A percentile compares a stretch with the other conserved stretches of the same genome.
These are phyloP conservation scores for Tetrapedia diversipes DNA, from an alignment of 2,888 invertebrate species.

Conservation along the genomic window DNA sequence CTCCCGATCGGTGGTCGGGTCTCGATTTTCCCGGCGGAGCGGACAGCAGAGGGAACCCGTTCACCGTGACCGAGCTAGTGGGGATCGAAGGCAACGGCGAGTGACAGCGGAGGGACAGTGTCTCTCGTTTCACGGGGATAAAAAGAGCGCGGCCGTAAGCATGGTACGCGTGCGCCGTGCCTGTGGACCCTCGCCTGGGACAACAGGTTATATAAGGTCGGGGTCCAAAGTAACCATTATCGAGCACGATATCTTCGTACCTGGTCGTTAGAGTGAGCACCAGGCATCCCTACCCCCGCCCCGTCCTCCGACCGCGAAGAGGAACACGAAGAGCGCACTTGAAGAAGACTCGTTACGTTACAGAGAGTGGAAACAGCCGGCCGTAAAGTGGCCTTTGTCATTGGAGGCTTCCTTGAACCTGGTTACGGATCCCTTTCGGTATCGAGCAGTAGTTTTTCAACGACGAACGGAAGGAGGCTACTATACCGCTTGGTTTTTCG, in stretches of 20 bases:
- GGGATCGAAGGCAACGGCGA: conserved; percentile 42
- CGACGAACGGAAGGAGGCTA: conserved; percentile 20
- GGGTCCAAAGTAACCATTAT: conserved; percentile 66
- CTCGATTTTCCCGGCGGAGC: conserved; percentile 45
- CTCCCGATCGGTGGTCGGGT: conserved; percentile 29
- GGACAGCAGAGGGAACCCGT: conserved; percentile 51
- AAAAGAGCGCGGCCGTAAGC: conserved; percentile 56
- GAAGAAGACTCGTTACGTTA: conserved; percentile 65
- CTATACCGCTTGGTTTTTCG: conserved; percentile 35
- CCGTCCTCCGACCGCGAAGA: conserved; percentile 65
- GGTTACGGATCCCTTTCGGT: conserved; percentile 55
- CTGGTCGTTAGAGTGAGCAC: conserved; percentile 63
- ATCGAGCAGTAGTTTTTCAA: conserved; percentile 53
- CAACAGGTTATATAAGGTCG: conserved; percentile 70
- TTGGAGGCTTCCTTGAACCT: conserved; percentile 70
- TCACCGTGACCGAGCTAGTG: conserved; percentile 38
- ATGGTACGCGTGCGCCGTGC: conserved; percentile 54
- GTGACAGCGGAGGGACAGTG: conserved; percentile 50
- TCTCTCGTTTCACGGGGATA: conserved; percentile 53
- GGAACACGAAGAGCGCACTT: conserved; percentile 63
- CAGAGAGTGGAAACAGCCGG: conserved; percentile 47
- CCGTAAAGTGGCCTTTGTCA: conserved; percentile 73
- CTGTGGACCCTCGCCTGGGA: conserved; percentile 62
- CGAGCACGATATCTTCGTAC: conserved; percentile 69
- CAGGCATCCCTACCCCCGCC: too few species aligned